Conservation (phyloP, 2,113 vertebrate species). For the Elachura formosa region DNA sequence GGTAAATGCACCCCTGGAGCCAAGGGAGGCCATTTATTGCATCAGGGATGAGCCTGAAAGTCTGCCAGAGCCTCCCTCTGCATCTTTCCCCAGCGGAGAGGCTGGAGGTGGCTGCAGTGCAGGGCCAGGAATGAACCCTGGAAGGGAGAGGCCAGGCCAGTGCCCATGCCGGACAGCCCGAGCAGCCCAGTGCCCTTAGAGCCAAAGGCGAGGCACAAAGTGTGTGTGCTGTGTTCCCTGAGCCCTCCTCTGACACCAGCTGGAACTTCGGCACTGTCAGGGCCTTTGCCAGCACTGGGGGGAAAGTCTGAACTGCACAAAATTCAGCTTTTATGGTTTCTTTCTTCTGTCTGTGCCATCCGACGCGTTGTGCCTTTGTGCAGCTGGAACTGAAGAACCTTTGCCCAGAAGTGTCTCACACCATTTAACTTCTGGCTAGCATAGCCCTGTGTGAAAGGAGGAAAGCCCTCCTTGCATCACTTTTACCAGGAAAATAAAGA, state of each 20-base stretch:
- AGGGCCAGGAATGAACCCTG: background rate
- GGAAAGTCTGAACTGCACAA: background rate
- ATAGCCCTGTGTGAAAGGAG: background rate
- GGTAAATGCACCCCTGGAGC: background rate
- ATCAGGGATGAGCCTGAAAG: background rate
- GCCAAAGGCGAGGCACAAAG: background rate
- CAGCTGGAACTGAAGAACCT: background rate
- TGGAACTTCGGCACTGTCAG: background rate
- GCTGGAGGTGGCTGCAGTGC: background rate
- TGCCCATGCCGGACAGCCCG: background rate
- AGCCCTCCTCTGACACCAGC: background rate
- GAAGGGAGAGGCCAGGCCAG: background rate
- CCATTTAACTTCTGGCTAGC: background rate
- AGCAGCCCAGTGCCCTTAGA: background rate
- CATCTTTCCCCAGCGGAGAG: rapidly evolving
- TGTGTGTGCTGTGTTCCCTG: too few relatives aligned
- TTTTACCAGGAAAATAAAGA: background rate
- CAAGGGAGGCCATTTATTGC: background rate
- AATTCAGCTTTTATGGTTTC: background rate
- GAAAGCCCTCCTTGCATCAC: background rate
- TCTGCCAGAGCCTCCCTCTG: background rate
- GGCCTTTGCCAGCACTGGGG: background rate
- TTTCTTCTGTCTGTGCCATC: background rate
- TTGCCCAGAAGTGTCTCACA: background rate
- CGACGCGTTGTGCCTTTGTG: background rate